Conservation (phyloP, 2,888 invertebrate species). For the Ennomos erosarius region DNA sequence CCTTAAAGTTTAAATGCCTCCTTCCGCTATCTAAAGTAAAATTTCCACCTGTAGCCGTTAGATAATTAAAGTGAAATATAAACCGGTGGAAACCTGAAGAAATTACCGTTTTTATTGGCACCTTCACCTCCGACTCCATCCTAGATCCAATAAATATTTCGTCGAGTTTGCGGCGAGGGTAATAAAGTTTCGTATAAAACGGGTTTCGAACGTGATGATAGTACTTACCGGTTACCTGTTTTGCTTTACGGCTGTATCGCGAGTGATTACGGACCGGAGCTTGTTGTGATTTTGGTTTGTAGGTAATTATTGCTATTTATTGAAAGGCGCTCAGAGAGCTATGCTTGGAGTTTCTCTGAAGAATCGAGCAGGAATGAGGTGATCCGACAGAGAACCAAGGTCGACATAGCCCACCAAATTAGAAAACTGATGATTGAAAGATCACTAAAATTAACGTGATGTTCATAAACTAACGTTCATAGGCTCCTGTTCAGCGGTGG, state of each 20-base stretch:
- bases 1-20: background rate
- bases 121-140: conserved; percentile 20
- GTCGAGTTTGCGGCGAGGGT: conserved; percentile 45
- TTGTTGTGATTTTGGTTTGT: background rate
- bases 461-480: too few relatives aligned
- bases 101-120: conserved; percentile 47
- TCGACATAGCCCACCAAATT: too few relatives aligned
- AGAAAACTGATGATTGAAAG: too few relatives aligned
- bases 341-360: too few relatives aligned
- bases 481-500: too few relatives aligned
- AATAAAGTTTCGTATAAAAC: conserved; percentile 55
- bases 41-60: conserved; percentile 28
- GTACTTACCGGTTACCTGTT: conserved; percentile 31
- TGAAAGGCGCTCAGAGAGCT: too few relatives aligned
- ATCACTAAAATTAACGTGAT: too few relatives aligned
- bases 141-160: conserved; percentile 51
- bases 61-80: conserved; percentile 38
- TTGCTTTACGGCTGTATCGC: conserved; percentile 52
- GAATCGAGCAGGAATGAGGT: too few relatives aligned
- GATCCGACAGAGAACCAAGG: too few relatives aligned
- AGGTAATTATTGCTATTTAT: too few relatives aligned
- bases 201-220: conserved; percentile 45
- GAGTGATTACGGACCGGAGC: conserved; percentile 19
- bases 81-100: conserved; percentile 35
- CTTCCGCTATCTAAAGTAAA: conserved; percentile 16